These are phyloP conservation scores for Hetaerina americana DNA, from an alignment of 1,140 invertebrate genomes.

Conservation along the genomic window DNA sequence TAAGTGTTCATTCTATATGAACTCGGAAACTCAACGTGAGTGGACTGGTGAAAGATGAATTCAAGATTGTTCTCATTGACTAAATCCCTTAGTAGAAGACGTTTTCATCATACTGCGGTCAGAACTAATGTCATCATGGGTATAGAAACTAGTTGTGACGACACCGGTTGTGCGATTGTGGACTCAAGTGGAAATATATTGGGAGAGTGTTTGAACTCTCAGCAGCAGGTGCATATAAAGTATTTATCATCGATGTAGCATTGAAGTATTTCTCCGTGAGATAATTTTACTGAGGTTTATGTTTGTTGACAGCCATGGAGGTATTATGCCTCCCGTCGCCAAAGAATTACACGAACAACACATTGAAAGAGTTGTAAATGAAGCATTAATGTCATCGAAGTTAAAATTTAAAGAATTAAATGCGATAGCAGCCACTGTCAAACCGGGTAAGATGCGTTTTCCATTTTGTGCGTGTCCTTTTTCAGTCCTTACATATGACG, in stretches of 20 bases:
- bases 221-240: constrained; percentile 58
- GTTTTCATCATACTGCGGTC: too few species aligned
- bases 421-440: constrained; percentile 82
- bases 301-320: constrained; percentile 57
- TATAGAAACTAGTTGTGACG: constrained; percentile 98
- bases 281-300: constrained; percentile 11
- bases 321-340: constrained; percentile 80
- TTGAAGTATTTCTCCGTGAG: background rate
- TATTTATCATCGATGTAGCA: constrained; percentile 24
- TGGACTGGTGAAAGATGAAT: too few species aligned
- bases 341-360: constrained; percentile 63
- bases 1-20: too few species aligned
- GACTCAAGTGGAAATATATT: constrained; percentile 53
- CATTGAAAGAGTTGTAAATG: constrained; percentile 59
- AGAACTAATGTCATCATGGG: constrained; percentile 49
- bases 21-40: too few species aligned
- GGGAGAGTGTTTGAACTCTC: constrained; percentile 65
- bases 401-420: constrained; percentile 60
- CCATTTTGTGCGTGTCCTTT: background rate
- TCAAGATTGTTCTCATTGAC: too few species aligned
- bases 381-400: constrained; percentile 49
- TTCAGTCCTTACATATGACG: background rate
- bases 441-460: constrained; percentile 56
- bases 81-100: too few species aligned
- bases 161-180: constrained; percentile 85